Percentiles rank a stretch among this genome's conserved stretches.
Conservation (phyloP, 1,140 invertebrate genomes). For the Atta colombica region DNA sequence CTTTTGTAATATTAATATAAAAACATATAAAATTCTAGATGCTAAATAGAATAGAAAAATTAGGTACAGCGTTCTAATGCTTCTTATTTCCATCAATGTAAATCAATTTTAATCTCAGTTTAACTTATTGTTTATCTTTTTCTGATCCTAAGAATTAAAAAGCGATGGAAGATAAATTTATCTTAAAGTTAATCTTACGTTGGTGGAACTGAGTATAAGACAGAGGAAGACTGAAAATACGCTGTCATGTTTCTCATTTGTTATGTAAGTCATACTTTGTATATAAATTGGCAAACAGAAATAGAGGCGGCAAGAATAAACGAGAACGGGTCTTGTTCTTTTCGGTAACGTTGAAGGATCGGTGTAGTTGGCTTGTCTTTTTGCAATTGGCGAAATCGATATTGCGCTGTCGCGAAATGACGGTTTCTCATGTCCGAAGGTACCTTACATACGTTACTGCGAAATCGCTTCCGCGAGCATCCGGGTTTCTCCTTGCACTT, state of each 20-base stretch:
- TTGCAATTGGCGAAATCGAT: conserved; percentile 43
- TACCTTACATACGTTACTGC: conserved; percentile 47
- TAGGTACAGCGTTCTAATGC: neutral
- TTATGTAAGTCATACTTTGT: conserved; percentile 31
- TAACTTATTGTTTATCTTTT: no score
- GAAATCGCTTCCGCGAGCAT: conserved; percentile 46
- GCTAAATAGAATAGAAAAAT: neutral
- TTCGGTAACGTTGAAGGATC: conserved; percentile 28
- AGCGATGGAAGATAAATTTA: no score
- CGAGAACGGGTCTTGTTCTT: neutral
- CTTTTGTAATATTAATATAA: neutral
- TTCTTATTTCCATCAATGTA: no score
- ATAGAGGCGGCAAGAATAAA: conserved; percentile 1
- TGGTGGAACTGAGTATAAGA: neutral
- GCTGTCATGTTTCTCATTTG: neutral
- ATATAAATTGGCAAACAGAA: conserved; percentile 4
- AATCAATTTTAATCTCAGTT: no score
- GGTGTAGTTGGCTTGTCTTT: conserved; percentile 14
- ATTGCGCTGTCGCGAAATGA: conserved; percentile 43
- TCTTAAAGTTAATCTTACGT: no score
- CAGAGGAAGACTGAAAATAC: neutral
- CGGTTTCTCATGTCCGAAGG: conserved; percentile 6
- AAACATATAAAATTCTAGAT: neutral
- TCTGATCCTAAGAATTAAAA: no score
- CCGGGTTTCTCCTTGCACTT: conserved; percentile 55